phyloP scores from a whole-genome alignment of 2,797 vertebrate genomes.

The Anas bernieri region DNA sequence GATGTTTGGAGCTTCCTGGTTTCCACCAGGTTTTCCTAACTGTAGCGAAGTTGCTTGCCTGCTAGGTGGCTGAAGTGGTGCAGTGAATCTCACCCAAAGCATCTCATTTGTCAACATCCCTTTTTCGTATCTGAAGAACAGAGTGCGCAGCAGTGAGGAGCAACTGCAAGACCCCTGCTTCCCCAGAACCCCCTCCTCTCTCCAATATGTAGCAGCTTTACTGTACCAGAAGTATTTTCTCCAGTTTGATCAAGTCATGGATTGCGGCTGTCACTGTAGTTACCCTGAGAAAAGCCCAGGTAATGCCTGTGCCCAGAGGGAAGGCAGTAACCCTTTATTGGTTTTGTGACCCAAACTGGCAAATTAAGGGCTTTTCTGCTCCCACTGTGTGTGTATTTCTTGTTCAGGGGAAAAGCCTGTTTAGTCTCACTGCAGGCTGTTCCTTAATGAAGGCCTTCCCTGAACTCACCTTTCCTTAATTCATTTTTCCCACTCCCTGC shows the following conservation, averaged over 20 bases:
- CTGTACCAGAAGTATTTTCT: neutral
- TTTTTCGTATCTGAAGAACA: neutral
- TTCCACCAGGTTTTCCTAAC: neutral
- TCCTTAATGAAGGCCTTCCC: too few species aligned
- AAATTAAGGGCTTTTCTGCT: neutral
- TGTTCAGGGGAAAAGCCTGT: neutral
- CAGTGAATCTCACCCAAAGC: neutral
- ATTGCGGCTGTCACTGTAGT: neutral
- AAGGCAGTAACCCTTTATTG: neutral
- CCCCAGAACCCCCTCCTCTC: neutral
- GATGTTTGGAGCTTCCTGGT: neutral
- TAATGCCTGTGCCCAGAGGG: neutral
- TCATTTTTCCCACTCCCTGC: neutral
- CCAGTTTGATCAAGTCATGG: neutral
- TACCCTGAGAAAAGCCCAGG: neutral
- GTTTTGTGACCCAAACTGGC: neutral
- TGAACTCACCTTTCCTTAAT: neutral
- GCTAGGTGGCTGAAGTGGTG: neutral
- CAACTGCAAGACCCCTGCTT: rapidly evolving
- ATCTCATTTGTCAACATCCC: neutral
- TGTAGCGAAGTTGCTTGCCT: neutral
- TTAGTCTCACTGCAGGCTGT: neutral
- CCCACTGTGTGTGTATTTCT: neutral
- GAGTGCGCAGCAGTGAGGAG: neutral
- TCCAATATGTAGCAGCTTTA: neutral